Base-by-base conservation (phyloP, 2,888 invertebrate species). In the Eupithecia tripunctaria region DNA sequence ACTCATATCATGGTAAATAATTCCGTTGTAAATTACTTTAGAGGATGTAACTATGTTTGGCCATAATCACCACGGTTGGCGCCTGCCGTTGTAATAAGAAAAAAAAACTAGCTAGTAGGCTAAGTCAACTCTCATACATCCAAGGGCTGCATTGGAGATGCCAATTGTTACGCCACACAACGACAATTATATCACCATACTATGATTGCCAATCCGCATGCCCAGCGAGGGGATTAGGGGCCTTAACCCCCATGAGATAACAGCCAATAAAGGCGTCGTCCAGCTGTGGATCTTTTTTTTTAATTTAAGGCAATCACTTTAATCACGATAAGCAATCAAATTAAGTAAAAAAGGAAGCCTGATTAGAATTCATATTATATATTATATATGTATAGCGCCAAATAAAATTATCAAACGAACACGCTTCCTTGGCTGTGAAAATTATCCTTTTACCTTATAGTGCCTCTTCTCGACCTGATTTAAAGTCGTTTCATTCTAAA, bases 381-480 rank as follows among this genome's bases (percentile, higher is more conserved):
- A 21, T 21, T 51, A 51, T 25, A 25, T 56, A 56, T 21, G 56
- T 2, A 12, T 51, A 60, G 25, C 29, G 6, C 25, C 29, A 60
- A 29, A 12, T 63, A 36, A 32, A 32, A 32, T 21, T 64, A 64
- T 7, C 38, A 64, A 36, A 63, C 12, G 63, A 64, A 36, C 38
- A 38, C 64, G 14, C 21, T 14, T n/a, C 25, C 38, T 62, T 21
- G 62, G 3, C 12, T 21, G 63, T 38, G 76, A 79, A 80, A 79
- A 78, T 76, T 76, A 76, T 80, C 74, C 73, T 76, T 80, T 79
- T 78, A 76, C 76, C 76, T 76, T 79, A 77, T 70, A 76, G 80
- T 82, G 82, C 80, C 83, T 80, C 79, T 77, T 78, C 62, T 71
- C 67, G 72, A 36, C 60, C 66, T 70, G 77, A 77, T 82, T 81